Conservation (phyloP, 2,888 invertebrate genomes). For the Salpingus planirostris region DNA sequence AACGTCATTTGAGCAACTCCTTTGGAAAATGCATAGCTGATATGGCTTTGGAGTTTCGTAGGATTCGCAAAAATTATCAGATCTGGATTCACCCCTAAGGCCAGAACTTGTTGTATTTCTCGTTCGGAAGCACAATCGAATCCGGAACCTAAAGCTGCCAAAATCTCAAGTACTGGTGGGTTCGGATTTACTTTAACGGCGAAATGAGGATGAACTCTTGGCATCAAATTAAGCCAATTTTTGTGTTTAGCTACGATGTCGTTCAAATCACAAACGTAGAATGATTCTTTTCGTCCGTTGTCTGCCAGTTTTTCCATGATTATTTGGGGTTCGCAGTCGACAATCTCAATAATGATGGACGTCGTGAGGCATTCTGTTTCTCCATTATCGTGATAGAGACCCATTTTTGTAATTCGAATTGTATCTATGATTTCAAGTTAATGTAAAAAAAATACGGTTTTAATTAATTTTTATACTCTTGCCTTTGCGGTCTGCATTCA, state of each 20-base stretch:
- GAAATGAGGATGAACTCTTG: slow-evolving; percentile 32
- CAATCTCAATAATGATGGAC: too few species aligned
- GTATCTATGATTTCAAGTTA: too few species aligned
- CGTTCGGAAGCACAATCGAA: slow-evolving; percentile 56
- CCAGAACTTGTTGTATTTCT: slow-evolving; percentile 48
- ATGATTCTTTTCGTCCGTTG: not conserved
- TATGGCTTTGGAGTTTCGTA: slow-evolving; percentile 54
- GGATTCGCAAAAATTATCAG: slow-evolving; percentile 54
- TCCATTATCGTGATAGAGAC: too few species aligned
- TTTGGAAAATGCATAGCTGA: slow-evolving; percentile 68
- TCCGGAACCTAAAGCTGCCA: slow-evolving; percentile 48
- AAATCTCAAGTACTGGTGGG: slow-evolving; percentile 35
- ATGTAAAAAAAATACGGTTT: too few species aligned
- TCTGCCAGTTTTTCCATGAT: not conserved
- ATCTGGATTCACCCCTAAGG: slow-evolving; percentile 41
- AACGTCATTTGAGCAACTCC: slow-evolving; percentile 82
- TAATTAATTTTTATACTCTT: too few species aligned
- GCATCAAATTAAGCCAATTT: slow-evolving; percentile 32
- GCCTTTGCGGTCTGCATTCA: too few species aligned
- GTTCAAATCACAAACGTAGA: slow-evolving; percentile 3
- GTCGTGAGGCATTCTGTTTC: too few species aligned
- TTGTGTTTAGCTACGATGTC: slow-evolving; percentile 27
- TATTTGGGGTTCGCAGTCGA: not conserved
- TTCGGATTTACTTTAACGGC: slow-evolving; percentile 57
- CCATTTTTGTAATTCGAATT: too few species aligned